Percentiles rank a stretch among this genome's conserved stretches.
Conservation (phyloP, 2,888 invertebrate species). For the Camponotus fellah region DNA sequence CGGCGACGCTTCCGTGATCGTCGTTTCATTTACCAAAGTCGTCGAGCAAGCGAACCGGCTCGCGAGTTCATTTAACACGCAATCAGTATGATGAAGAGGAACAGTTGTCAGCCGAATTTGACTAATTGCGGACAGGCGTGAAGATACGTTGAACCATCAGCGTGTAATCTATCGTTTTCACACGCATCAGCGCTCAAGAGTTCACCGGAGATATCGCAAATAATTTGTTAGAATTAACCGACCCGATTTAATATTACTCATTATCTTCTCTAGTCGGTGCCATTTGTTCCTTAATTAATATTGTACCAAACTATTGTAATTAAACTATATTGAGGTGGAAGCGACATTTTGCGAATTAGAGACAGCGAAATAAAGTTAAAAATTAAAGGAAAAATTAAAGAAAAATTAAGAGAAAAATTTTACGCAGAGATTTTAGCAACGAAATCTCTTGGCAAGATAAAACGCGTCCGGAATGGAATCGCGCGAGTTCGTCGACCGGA, state of each 20-base stretch:
- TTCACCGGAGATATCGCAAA: background rate
- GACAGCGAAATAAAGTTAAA: background rate
- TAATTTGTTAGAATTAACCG: constrained; percentile 7
- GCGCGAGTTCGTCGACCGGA: constrained; percentile 40
- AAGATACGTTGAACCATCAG: constrained; percentile 52
- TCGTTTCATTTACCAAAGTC: constrained; percentile 66
- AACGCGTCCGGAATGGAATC: constrained; percentile 25
- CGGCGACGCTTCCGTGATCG: constrained; percentile 40
- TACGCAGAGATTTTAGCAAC: constrained; percentile 2
- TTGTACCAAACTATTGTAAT: background rate
- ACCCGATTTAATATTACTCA: background rate
- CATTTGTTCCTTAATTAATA: background rate
- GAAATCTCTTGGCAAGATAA: constrained; percentile 32
- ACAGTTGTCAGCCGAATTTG: constrained; percentile 48
- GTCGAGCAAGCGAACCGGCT: constrained; percentile 45
- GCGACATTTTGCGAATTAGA: background rate
- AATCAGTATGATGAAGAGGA: constrained; percentile 64
- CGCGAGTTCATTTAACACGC: constrained; percentile 48
- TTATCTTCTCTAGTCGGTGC: background rate
- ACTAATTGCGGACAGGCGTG: constrained; percentile 70
- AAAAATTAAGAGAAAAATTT: background rate
- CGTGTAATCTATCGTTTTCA: constrained; percentile 41
- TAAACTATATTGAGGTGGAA: background rate
- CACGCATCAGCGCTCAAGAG: constrained; percentile 6
- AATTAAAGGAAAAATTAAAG: no score